Conservation (phyloP, 2,113 vertebrate species). For the Anguilla japonica region DNA sequence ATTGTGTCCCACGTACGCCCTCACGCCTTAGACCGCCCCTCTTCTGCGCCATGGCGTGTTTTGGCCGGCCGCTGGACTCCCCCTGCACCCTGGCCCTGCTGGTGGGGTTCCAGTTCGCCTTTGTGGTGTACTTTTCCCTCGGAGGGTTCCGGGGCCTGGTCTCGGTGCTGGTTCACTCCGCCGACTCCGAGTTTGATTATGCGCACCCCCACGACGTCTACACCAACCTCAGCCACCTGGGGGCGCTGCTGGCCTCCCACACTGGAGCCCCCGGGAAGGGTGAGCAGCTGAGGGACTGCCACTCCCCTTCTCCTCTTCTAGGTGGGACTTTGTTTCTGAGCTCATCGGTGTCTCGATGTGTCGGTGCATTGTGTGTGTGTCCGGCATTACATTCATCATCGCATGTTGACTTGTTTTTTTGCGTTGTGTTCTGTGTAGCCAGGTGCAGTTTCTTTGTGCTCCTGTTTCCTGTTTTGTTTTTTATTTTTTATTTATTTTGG, state of each 20-base stretch:
- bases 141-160: slow-evolving; percentile 88
- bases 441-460: neutral
- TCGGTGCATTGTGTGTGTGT: neutral
- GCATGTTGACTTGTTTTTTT: neutral
- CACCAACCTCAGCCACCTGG: slow-evolving; percentile 83
- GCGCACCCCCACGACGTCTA: slow-evolving; percentile 88
- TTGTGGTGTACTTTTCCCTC: slow-evolving; percentile 91
- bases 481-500: too few relatives aligned
- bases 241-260: slow-evolving; percentile 56
- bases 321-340: slow-evolving; percentile 65
- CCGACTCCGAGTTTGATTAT: slow-evolving; percentile 83
- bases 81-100: slow-evolving; percentile 88
- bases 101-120: slow-evolving; percentile 90
- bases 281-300: slow-evolving; percentile 73
- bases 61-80: slow-evolving; percentile 70
- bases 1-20: neutral
- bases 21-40: neutral
- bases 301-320: slow-evolving; percentile 80
- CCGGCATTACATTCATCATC: neutral
- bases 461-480: neutral
- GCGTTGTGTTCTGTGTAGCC: neutral
- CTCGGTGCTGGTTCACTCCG: slow-evolving; percentile 78
- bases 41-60: slow-evolving; percentile 38
- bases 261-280: slow-evolving; percentile 56
- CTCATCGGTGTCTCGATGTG: neutral